Base-by-base conservation (phyloP, 1,140 invertebrate genomes). In the Bombus pyrosoma region DNA sequence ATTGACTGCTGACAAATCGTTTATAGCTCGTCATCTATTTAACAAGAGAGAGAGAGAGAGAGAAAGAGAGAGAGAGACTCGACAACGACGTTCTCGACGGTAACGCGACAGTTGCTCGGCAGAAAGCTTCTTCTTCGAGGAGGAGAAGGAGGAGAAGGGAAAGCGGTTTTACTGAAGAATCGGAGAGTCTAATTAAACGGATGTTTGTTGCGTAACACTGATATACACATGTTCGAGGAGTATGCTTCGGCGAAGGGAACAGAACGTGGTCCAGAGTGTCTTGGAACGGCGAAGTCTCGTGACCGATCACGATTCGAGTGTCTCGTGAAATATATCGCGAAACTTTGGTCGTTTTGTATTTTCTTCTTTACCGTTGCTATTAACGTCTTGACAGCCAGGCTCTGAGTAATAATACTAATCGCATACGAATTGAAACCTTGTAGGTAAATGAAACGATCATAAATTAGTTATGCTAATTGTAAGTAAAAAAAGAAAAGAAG, bases 1-100 rank as follows among this genome's bases (percentile, higher is more conserved):
- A 89, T 87, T 68, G 85, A 86, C 53, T 87, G 87, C 62, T 73
- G 81, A 81, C 86, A 81, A 90, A 76, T 83, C 64, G 80, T 86
- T 69, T 53, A 72, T 5, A 74, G 59, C 64, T 85, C 79, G 71
- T 43, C 73, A 22, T 28, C 69, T 75, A 75, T 43, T 53, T 41
- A 47, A 68, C 66, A 37, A 75, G 32, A 13, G 41, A 71, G 12
- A 41, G 47, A 41, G 28, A 39, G 37, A 64, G 39, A 72, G 18
- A 13, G 74, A 64, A 4, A 64, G 28, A 64, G 28, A 72, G 12
- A 13, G 32, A 72, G n/a, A 43, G 64, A 37, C 34, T 66, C 28
- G 43, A n/a, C 59, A 72, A n/a, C 84, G 71, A 81, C 37, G 28
- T 59, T 43, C 47, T 28, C 68, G 25, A 64, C 32, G 28, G 41